Base-by-base conservation (phyloP, 2,888 invertebrate genomes). In the Erannis defoliaria region DNA sequence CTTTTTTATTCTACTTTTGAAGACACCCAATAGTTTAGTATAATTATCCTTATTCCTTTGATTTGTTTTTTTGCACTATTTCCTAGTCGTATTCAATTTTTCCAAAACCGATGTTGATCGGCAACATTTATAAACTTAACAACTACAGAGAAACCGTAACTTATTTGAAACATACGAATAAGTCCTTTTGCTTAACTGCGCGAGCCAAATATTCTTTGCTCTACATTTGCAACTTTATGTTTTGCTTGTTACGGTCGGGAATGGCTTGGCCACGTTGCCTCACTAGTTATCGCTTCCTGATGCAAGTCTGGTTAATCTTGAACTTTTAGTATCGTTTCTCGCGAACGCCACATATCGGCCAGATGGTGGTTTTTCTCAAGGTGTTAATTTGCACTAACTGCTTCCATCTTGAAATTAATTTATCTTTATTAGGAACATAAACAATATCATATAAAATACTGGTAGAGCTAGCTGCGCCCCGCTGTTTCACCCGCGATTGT, bases 251-350 rank as follows among this genome's bases (percentile, higher is more conserved):
- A 26, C 26, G 4, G 35, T 50, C 26, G 18, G 43, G 33, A 31
- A 46, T 46, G 16, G 46, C 9, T 46, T 23, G 29, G 33, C 12
- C 43, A n/a, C 21, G 18, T 29, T 38, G 35, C 14, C 5, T 1
- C 16, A 12, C 19, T 21, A 23, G 14, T 55, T 60, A 45, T 55
- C 33, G 21, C 55, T 60, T 60, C 60, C 60, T 49, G 54, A 19
- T 43, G 19, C 19, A 42, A 43, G 43, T 60, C 49, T 55, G 5
- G 55, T 49, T 55, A n/a, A 5, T 40, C 59, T 60, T 60, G 59
- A 60, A 60, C 54, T 54, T 55, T 38, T 16, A 40, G 10, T 23
- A 23, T 19, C 16, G 40, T 40, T 21, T 49, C 29, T 49, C 31
- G 42, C 35, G 6, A 57, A 57, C 50, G 56, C 49, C 49, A 49